These are phyloP conservation scores for Microplitis mediator DNA, from an alignment of 1,140 invertebrate genomes.

Conservation along the genomic window DNA sequence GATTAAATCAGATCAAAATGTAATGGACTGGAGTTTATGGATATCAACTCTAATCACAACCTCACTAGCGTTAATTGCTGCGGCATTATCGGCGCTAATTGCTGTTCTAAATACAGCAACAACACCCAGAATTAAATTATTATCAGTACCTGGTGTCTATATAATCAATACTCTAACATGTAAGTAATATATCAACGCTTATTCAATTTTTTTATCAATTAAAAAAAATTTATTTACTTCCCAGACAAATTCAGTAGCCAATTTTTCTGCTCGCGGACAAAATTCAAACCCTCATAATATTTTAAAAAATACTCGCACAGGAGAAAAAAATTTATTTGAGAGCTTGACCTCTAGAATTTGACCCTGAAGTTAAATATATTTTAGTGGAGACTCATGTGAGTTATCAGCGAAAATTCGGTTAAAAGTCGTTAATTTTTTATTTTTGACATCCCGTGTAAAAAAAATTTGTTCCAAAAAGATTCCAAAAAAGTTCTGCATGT, in stretches of 20 bases:
- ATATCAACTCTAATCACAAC: slow-evolving; percentile 71
- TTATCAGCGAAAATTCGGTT: too few species aligned
- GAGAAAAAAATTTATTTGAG: too few species aligned
- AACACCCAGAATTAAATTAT: slow-evolving; percentile 73
- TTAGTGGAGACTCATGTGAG: too few species aligned
- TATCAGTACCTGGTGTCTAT: slow-evolving; percentile 79
- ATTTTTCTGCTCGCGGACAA: too few species aligned
- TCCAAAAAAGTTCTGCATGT: too few species aligned
- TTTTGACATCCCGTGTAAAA: too few species aligned
- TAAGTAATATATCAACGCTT: slow-evolving; percentile 58
- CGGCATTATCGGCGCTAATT: slow-evolving; percentile 73
- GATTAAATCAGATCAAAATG: slow-evolving; percentile 67
- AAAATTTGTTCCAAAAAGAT: too few species aligned
- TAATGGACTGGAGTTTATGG: slow-evolving; percentile 77
- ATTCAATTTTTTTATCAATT: neutral
- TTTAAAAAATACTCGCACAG: too few species aligned
- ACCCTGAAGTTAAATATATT: too few species aligned
- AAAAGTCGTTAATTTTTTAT: too few species aligned
- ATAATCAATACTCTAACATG: slow-evolving; percentile 77
- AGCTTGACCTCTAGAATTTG: too few species aligned
- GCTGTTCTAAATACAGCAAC: slow-evolving; percentile 80
- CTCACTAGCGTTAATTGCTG: slow-evolving; percentile 70
- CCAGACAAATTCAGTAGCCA: neutral
- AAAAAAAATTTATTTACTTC: slow-evolving; percentile 21
- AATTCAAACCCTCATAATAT: too few species aligned